Percentiles rank a stretch among this genome's conserved stretches.
These are phyloP conservation scores for Pocillopora damicornis DNA, from an alignment of 64 coral and sea anemone genomes.

Conservation along the genomic window DNA sequence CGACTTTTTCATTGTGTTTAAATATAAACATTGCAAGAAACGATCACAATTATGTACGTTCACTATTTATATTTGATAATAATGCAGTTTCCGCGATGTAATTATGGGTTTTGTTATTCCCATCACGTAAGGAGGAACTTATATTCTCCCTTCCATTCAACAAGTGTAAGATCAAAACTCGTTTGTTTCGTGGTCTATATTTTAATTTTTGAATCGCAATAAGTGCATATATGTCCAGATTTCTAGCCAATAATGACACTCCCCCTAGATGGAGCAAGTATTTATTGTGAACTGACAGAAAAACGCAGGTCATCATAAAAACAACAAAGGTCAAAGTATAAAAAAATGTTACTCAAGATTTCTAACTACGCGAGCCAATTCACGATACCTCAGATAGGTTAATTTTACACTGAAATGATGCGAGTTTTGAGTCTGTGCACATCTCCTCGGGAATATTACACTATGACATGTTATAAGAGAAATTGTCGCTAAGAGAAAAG, in stretches of 20 bases:
- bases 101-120: no score
- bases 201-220: no score
- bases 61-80: no score
- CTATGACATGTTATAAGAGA: not conserved
- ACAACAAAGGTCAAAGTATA: constrained; percentile 3
- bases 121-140: no score
- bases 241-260: not conserved
- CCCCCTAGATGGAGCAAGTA: not conserved
- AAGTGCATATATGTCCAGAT: no score
- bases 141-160: no score
- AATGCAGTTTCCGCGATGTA: no score
- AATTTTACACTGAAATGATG: not conserved
- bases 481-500: not conserved
- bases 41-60: no score
- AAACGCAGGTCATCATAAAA: not conserved
- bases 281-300: not conserved
- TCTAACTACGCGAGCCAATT: not conserved
- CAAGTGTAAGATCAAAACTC: no score
- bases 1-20: no score
- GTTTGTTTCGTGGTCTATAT: no score
- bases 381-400: not conserved
- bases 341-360: not conserved
- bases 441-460: not conserved
- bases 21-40: no score
- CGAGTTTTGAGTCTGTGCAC: not conserved